Evolutionary conservation across 2,113 vertebrate species (phyloP).

Genomic region (Oryzias javanicus): DNA sequence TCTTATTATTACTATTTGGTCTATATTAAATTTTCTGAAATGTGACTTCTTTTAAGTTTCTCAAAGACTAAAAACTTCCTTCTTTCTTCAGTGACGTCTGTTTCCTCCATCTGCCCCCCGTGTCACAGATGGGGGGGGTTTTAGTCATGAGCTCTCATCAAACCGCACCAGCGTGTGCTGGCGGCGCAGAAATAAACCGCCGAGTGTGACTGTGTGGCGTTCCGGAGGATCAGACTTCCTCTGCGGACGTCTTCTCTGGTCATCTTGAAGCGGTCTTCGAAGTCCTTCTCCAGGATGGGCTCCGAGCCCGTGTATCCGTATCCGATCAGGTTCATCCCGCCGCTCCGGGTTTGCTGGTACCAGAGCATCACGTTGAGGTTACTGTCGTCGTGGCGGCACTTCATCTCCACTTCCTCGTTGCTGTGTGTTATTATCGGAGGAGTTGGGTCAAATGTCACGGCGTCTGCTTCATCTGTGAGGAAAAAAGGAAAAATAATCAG

Average conservation of each 20-base stretch:
- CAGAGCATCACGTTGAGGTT: constrained; percentile 29
- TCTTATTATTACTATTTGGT: too few relatives aligned
- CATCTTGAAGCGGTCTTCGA: constrained; percentile 21
- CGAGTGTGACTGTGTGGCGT: constrained; percentile 24
- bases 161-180: constrained; percentile 65
- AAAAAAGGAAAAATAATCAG: neutral
- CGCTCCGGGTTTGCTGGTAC: constrained; percentile 47
- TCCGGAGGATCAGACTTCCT: constrained; percentile 51
- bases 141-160: constrained; percentile 22
- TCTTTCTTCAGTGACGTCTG: too few relatives aligned
- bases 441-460: neutral
- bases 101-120: too few relatives aligned
- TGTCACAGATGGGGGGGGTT: constrained; percentile 26
- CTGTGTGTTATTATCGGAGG: neutral
- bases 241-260: neutral
- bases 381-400: constrained; percentile 47
- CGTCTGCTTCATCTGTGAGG: constrained; percentile 2
- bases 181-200: constrained; percentile 73
- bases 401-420: constrained; percentile 3
- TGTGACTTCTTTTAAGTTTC: too few relatives aligned
- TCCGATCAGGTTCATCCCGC: constrained; percentile 51
- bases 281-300: constrained; percentile 13
- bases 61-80: too few relatives aligned
- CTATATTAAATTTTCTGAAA: too few relatives aligned
- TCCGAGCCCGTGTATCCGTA: neutral